Evolutionary conservation across 2,113 vertebrate species (phyloP), one percentile per base, ranked within the genome.

Genomic region (Carlito syrichta): DNA sequence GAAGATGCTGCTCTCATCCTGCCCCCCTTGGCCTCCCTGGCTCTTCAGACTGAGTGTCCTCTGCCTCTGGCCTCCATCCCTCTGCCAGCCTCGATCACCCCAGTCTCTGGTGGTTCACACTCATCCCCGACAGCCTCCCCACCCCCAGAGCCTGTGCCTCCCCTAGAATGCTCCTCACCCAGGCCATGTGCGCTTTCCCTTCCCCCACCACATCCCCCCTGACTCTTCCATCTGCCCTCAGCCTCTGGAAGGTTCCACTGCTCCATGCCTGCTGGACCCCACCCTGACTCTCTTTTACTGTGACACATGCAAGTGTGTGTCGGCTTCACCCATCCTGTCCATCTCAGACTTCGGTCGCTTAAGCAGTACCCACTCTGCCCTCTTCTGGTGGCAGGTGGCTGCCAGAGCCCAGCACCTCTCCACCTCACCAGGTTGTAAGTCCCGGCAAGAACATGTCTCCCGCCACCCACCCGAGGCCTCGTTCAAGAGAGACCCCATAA

Each of bases 1-100:
- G 58, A 68, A 35, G 50, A 17, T 19, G 8, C 25, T 19, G 1
- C 71, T n/a, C 22, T 38, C 0, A 0, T 30, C 2, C 1, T 14
- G 22, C n/a, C 27, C 68, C 12, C 3, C 0, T 30, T 19, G 16
- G 13, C 45, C 63, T 58, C 76, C 6, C 30, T 20, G 23, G 43
- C 35, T 82, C 68, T 58, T 68, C 78, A 22, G n/a, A 60, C 40
- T 3, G 2, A 52, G 23, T 1, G 5, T 20, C 12, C 5, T 22
- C 23, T 6, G 9, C n/a, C 52, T 85, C 78, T 48, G 58, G 52
- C 71, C 60, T 92, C 77, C 3, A 22, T 13, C 25, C 3, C 5
- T 3, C 71, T 62, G 20, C 63, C 32, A 38, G 32, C 12, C 8
- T 38, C 6, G 0, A 7, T 20, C 43, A 50, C 69, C 25, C 88